Evolutionary conservation across 2,797 vertebrate species (phyloP).

Genomic region (Galaxias olidus): DNA sequence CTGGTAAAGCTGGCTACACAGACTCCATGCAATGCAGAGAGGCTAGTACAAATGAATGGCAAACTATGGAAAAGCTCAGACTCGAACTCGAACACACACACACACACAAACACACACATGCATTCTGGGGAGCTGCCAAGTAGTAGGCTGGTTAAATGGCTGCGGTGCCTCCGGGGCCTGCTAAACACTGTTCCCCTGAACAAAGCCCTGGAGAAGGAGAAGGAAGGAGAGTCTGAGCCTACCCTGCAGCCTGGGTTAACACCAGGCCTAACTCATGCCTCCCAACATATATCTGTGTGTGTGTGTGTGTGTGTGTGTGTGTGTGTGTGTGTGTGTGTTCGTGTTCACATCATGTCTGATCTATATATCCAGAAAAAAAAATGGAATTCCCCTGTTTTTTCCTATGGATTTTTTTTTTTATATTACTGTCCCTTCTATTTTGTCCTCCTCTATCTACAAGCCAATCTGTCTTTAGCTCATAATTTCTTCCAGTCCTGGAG

Average conservation of each 20-base stretch:
- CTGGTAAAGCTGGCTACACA: not conserved
- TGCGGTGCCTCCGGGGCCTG: constrained; percentile 70
- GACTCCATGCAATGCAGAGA: not conserved
- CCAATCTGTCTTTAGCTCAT: constrained; percentile 63
- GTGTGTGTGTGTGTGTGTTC: constrained; percentile 7
- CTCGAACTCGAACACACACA: not conserved
- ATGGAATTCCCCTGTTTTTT: constrained; percentile 63
- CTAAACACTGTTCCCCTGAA: constrained; percentile 76
- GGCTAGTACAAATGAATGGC: constrained; percentile 4
- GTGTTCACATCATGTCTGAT: constrained; percentile 71
- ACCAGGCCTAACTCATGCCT: constrained; percentile 71
- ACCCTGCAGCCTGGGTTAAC: constrained; percentile 80
- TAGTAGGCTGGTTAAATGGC: constrained; percentile 74
- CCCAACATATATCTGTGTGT: constrained; percentile 63
- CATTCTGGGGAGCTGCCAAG: constrained; percentile 76
- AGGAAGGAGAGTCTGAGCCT: constrained; percentile 73
- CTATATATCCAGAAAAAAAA: constrained; percentile 81
- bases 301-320: constrained; percentile 9
- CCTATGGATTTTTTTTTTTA: constrained; percentile 58
- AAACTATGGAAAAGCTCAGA: not conserved
- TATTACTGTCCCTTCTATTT: constrained; percentile 44
- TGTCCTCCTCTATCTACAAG: constrained; percentile 27
- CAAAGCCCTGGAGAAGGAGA: constrained; percentile 69
- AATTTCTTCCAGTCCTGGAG: constrained; percentile 72
- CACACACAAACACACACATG: constrained; percentile 46